Conservation (phyloP, 2,888 invertebrate genomes). For the Trichogramma dendrolimi region DNA sequence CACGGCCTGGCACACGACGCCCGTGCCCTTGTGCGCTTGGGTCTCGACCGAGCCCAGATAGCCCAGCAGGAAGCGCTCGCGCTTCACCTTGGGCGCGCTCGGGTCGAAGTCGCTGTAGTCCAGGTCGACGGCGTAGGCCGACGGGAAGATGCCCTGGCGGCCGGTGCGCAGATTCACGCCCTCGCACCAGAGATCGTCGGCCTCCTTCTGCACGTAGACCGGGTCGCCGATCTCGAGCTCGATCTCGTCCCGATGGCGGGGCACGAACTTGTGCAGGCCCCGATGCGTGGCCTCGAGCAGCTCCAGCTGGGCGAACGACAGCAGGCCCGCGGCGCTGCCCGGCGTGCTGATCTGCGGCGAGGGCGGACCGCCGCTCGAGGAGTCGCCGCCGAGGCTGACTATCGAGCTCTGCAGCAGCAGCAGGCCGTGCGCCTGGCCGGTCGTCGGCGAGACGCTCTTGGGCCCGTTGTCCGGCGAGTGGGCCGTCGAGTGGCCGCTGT, state of each 20-base stretch:
- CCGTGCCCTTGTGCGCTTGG: conserved; percentile 92
- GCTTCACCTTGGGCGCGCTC: conserved; percentile 74
- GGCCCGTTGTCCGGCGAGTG: conserved; percentile 84
- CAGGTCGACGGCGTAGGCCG: conserved; percentile 94
- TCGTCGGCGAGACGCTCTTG: conserved; percentile 77
- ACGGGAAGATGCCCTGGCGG: conserved; percentile 91
- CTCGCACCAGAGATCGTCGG: conserved; percentile 97
- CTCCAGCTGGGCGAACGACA: conserved; percentile 76
- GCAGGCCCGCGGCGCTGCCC: conserved; percentile 53
- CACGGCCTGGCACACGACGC: conserved; percentile 88
- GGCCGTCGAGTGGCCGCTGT: conserved; percentile 88
- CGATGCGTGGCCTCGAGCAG: conserved; percentile 91
- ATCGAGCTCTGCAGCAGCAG: conserved; percentile 44
- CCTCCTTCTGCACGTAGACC: conserved; percentile 92
- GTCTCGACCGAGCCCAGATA: conserved; percentile 97
- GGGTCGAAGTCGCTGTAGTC: conserved; percentile 96
- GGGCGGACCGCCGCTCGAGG: too few relatives aligned
- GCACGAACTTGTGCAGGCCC: conserved; percentile 92
- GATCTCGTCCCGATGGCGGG: conserved; percentile 92
- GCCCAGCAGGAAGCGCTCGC: conserved; percentile 84
- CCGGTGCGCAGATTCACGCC: conserved; percentile 93
- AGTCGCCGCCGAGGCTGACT: conserved; percentile 39
- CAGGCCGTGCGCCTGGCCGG: conserved; percentile 53
- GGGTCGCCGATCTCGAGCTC: conserved; percentile 97
- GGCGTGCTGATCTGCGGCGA: too few relatives aligned